Evolutionary conservation across 2,888 invertebrate genomes (phyloP), one percentile per base, ranked within the genome.

Genomic region (Chymomyza fuscimana): DNA sequence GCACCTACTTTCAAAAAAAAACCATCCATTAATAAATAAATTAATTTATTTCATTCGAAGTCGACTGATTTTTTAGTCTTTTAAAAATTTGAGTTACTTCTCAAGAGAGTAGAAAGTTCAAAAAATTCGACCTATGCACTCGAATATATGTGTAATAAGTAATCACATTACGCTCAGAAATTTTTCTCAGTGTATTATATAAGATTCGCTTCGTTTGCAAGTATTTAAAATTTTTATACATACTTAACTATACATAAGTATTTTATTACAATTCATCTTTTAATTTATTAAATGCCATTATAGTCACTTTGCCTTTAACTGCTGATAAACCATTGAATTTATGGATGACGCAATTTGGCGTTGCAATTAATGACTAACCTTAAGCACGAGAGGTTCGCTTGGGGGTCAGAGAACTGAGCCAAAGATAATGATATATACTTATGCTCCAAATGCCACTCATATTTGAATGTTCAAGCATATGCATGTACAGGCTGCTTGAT

Each of bases 311-410:
- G 65, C 29, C 67, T 51, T 54, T 54, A 25, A 54, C 63, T 62
- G 63, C 73, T 74, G 82, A 86, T 86, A 77, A 77, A 72, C 63
- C 63, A 54, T 66, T 61, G 62, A 74, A 70, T 77, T 73, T 72
- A 72, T 72, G 76, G 62, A 86, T 83, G 83, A 83, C 83, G 83
- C 83, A 83, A 86, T 83, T 83, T 52, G 73, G 58, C 69, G 70
- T 58, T 84, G 80, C 80, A 82, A 86, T 82, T 86, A 83, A 81
- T 71, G 83, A 79, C 72, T 73, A 80, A 85, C 77, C 75, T 73
- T 54, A 73, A 80, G 82, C 85, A 82, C 85, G 85, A 85, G 85
- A 80, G 80, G 73, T 71, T 70, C 68, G 67, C 52, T 63, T 50
- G 56, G 67, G 73, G 80, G 77, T 82, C 80, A 77, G 63, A 77